These are phyloP conservation scores for Caenorhabditis sp. DNA, from an alignment of 2,888 invertebrate species.

Conservation along the genomic window DNA sequence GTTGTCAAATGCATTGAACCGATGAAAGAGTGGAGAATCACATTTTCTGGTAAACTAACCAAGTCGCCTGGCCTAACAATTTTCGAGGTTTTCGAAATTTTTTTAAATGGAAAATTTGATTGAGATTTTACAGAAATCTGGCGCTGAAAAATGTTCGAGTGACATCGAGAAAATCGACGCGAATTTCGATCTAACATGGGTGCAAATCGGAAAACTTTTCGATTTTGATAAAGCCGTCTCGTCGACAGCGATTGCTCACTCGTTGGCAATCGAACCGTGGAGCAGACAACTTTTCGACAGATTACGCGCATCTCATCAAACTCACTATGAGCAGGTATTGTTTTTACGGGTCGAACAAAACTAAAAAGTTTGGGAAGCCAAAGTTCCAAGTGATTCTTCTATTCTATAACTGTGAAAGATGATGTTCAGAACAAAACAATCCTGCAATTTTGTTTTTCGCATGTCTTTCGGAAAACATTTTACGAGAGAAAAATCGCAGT, in stretches of 20 bases:
- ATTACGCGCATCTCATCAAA: slow-evolving; percentile 81
- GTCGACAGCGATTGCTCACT: slow-evolving; percentile 78
- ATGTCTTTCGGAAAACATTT: too few species aligned
- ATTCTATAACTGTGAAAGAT: too few species aligned
- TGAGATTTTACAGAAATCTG: slow-evolving; percentile 25
- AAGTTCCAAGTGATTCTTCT: too few species aligned
- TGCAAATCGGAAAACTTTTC: slow-evolving; percentile 77
- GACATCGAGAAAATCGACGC: slow-evolving; percentile 74
- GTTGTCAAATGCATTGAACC: slow-evolving; percentile 78
- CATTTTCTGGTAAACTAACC: slow-evolving; percentile 78
- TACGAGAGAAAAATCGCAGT: too few species aligned
- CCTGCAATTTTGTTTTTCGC: too few species aligned
- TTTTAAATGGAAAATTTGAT: too few species aligned
- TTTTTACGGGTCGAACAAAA: background rate
- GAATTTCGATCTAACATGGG: slow-evolving; percentile 78
- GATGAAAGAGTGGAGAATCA: slow-evolving; percentile 81
- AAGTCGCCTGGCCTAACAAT: slow-evolving; percentile 15
- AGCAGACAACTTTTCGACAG: slow-evolving; percentile 78
- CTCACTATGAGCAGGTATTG: slow-evolving; percentile 82
- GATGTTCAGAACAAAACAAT: too few species aligned
- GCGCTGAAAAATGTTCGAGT: slow-evolving; percentile 24
- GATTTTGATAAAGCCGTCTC: slow-evolving; percentile 81
- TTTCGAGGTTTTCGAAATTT: background rate
- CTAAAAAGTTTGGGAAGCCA: too few species aligned
- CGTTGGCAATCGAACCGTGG: slow-evolving; percentile 82